Evolutionary conservation across 2,113 vertebrate species (phyloP), one percentile per base, ranked within the genome.

Genomic region (Emberiza fucata): DNA sequence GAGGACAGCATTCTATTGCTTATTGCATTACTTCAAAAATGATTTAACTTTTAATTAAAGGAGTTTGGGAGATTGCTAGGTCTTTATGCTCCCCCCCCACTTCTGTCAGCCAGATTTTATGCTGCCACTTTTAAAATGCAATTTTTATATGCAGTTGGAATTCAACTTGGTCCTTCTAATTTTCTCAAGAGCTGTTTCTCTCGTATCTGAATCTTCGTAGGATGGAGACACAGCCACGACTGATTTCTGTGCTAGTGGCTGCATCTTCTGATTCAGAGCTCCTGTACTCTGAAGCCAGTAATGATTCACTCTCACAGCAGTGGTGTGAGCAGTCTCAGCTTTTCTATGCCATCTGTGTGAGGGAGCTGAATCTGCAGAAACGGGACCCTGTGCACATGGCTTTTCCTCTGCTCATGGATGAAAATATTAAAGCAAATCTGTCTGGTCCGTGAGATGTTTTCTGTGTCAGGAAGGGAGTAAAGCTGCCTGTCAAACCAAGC

Each of bases 291-390:
- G 19, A 44, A 95, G 94, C 95, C 96, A 94, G 24, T 90, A 96
- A 92, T 95, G 97, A 96, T 96, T 94, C 94, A 95, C 72, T 96
- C 88, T 92, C 96, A 78, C 94, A 96, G 94, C 88, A 96, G 89
- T 92, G 92, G 90, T 93, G 90, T 95, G 91, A 95, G 95, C 94
- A 95, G 92, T 97, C 90, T 72, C 93, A 95, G 92, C 88, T 97
- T 96, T 93, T 90, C 50, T 72, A 24, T 63, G 84, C 96, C 96
- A 94, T 97, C 96, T 97, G 96, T 94, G 95, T 80, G 93, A 95
- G 92, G 12, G 92, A 97, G 92, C 91, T 85, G 88, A 97, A 97
- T 93, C 92, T 93, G 95, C 88, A 90, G 90, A 86, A 88, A 94
- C 1, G 35, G 66, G 92, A 96, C 88, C 87, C 78, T 42, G 65